Evolutionary conservation across 2,113 vertebrate genomes (phyloP).

Genomic region (Sturnus vulgaris): DNA sequence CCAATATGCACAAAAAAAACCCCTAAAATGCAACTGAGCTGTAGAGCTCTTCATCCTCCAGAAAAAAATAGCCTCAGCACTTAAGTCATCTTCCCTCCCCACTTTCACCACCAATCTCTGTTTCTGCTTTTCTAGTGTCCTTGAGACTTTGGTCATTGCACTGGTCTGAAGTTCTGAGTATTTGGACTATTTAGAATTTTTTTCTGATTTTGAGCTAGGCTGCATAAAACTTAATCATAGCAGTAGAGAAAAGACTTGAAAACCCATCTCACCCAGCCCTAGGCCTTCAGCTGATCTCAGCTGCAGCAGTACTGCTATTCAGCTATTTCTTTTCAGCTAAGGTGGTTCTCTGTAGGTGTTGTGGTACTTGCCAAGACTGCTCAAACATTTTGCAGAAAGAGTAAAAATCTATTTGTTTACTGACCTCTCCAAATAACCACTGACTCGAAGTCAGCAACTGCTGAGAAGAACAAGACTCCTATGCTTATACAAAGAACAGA

Average conservation of each 20-base stretch:
- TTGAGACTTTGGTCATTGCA: neutral
- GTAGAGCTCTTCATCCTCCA: neutral
- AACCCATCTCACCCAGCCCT: fast-evolving
- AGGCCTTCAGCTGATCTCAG: neutral
- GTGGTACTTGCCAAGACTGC: neutral
- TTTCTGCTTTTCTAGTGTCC: neutral
- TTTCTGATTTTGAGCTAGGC: neutral
- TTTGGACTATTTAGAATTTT: neutral
- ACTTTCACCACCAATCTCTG: neutral
- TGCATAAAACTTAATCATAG: neutral
- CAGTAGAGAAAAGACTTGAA: neutral
- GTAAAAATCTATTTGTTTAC: neutral
- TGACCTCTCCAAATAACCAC: neutral
- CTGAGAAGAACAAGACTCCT: neutral
- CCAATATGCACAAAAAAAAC: neutral
- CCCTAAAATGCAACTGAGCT: neutral
- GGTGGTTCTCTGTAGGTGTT: neutral
- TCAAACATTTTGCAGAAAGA: neutral
- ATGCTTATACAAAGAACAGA: neutral
- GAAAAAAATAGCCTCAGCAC: neutral
- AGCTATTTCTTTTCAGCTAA: neutral
- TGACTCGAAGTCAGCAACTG: fast-evolving
- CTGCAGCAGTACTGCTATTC: fast-evolving
- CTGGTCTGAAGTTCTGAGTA: neutral
- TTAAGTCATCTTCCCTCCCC: neutral